These are phyloP conservation scores for Protula sp. DNA, from an alignment of 2,888 invertebrate species.

Conservation along the genomic window DNA sequence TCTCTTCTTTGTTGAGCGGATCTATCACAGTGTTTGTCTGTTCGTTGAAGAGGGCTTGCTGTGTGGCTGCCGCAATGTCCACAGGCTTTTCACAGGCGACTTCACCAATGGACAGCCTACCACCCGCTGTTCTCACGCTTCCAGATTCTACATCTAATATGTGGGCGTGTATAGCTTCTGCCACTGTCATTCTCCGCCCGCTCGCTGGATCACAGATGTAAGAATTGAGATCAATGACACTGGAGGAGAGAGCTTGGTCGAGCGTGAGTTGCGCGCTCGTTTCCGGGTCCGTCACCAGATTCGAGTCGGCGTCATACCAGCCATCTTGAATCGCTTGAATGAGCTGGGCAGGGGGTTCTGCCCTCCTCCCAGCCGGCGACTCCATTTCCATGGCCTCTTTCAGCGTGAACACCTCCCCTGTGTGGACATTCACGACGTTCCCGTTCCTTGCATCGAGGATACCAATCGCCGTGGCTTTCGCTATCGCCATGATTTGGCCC, in stretches of 20 bases:
- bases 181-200: conserved; percentile 74
- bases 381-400: conserved; percentile 29
- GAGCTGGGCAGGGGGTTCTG: conserved; percentile 20
- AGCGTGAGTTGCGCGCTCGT: conserved; percentile 21
- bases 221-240: conserved; percentile 11
- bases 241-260: conserved; percentile 27
- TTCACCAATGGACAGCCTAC: conserved; percentile 1
- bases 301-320: conserved; percentile 38
- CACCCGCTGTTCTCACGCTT: conserved; percentile 11
- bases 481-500: conserved; percentile 17
- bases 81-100: conserved; percentile 10
- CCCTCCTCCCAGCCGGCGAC: conserved; percentile 1
- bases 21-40: conserved; percentile 31
- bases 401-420: conserved; percentile 55
- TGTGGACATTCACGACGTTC: conserved; percentile 43
- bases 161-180: conserved; percentile 65
- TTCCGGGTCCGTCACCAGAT: conserved; percentile 28
- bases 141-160: conserved; percentile 64
- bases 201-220: conserved; percentile 68
- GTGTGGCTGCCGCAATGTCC: conserved; percentile 35
- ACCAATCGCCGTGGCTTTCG: conserved; percentile 21
- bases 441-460: conserved; percentile 24
- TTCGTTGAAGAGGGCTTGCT: conserved; percentile 35
- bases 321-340: conserved; percentile 41
- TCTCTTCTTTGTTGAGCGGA: conserved; percentile 27